Percentiles rank a stretch among this genome's conserved stretches.
Conservation (phyloP, 2,888 invertebrate species). For the Nineta flava region DNA sequence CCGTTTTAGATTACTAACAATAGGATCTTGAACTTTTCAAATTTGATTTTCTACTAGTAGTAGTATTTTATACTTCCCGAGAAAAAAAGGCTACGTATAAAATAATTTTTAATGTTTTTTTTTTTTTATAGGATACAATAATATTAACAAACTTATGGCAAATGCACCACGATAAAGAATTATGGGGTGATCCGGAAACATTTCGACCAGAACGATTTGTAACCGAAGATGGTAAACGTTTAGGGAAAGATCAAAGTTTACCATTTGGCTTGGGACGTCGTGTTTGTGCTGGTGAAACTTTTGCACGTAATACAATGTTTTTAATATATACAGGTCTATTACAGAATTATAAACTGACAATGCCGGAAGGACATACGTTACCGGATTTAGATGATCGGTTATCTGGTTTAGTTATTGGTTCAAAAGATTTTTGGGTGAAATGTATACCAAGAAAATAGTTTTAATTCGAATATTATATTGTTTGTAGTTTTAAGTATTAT, state of each 20-base stretch:
- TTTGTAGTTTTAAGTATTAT: background rate
- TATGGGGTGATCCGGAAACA: slow-evolving; percentile 25
- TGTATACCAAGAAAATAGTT: slow-evolving; percentile 25
- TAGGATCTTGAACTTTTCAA: no score
- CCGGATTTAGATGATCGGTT: slow-evolving; percentile 27
- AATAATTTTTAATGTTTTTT: no score
- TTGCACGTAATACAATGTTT: slow-evolving; percentile 46
- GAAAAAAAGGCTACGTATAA: no score
- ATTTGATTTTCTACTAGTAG: no score
- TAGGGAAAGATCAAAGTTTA: slow-evolving; percentile 38
- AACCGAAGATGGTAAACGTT: slow-evolving; percentile 31
- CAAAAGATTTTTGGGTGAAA: slow-evolving; percentile 42
- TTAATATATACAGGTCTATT: slow-evolving; percentile 38
- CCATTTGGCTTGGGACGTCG: slow-evolving; percentile 50
- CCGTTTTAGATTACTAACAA: no score
- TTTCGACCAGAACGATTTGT: slow-evolving; percentile 38
- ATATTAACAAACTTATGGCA: slow-evolving; percentile 35
- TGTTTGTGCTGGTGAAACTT: slow-evolving; percentile 53
- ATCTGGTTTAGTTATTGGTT: slow-evolving; percentile 35
- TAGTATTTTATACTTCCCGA: background rate
- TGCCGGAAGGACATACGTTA: slow-evolving; percentile 33
- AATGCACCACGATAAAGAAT: slow-evolving; percentile 17
- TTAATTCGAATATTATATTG: slow-evolving; percentile 4
- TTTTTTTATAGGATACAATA: slow-evolving; percentile 41
- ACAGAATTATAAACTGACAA: slow-evolving; percentile 33